phyloP scores from a whole-genome alignment of 1,140 invertebrate species.

The roundworm (Caenorhabditis elegans) region DNA sequence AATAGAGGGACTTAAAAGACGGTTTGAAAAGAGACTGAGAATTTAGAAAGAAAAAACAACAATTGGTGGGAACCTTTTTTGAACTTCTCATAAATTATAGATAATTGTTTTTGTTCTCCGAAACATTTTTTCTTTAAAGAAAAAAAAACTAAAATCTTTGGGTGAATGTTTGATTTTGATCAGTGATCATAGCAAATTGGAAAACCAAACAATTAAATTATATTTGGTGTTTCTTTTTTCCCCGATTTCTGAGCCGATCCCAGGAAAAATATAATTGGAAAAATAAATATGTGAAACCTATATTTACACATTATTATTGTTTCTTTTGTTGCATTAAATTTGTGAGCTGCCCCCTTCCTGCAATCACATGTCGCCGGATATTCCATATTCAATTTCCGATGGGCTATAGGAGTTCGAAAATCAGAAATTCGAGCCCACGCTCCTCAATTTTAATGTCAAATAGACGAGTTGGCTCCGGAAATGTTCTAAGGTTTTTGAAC shows the following conservation, averaged over 20 bases:
- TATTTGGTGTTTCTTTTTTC: no score
- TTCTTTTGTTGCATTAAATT: background rate
- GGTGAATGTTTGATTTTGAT: no score
- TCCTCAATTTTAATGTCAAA: background rate
- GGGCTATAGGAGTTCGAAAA: background rate
- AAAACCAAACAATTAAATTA: background rate
- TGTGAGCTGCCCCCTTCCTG: no score
- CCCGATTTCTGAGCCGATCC: no score
- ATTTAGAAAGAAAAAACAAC: no score
- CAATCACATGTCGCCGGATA: background rate
- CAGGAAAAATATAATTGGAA: no score
- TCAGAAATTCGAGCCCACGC: background rate
- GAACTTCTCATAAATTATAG: background rate
- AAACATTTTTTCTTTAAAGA: no score
- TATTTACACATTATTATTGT: background rate
- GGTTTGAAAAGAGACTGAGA: no score
- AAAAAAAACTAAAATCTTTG: no score
- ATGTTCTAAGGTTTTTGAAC: background rate
- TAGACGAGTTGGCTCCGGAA: background rate
- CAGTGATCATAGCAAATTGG: background rate
- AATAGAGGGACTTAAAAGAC: no score
- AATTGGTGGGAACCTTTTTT: no score
- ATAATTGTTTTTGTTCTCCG: background rate
- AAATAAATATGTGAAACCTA: no score
- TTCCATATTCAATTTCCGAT: background rate